Conservation (phyloP, 2,113 vertebrate genomes). For the Labrus mixtus region DNA sequence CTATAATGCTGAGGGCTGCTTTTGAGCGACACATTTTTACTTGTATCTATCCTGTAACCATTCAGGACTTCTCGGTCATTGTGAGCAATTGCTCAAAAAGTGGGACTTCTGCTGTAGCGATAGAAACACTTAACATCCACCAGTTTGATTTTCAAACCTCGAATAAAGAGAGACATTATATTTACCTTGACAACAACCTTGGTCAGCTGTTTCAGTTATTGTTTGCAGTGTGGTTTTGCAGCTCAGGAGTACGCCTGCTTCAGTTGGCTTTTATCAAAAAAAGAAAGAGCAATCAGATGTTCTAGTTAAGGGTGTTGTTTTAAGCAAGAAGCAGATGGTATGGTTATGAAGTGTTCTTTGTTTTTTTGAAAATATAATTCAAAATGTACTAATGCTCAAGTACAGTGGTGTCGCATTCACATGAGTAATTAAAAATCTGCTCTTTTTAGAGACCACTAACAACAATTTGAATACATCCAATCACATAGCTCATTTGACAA, state of each 20-base stretch:
- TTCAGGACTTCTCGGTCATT: not conserved
- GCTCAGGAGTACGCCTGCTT: not conserved
- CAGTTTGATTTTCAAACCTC: not conserved
- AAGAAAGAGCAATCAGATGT: slow-evolving; percentile 8
- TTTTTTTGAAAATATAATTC: too few relatives aligned
- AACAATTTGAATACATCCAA: too few relatives aligned
- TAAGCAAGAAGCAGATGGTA: too few relatives aligned
- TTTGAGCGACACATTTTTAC: not conserved
- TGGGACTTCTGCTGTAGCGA: not conserved
- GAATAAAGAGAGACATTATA: not conserved
- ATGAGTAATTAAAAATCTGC: too few relatives aligned
- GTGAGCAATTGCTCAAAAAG: not conserved
- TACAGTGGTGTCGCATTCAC: too few relatives aligned
- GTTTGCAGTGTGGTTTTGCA: slow-evolving; percentile 5
- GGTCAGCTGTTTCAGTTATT: not conserved
- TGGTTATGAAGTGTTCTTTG: too few relatives aligned
- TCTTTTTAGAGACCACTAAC: too few relatives aligned
- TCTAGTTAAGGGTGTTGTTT: too few relatives aligned
- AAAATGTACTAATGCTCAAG: too few relatives aligned
- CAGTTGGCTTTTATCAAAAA: not conserved
- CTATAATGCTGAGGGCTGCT: not conserved
- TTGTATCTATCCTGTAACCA: not conserved
- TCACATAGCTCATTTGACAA: too few relatives aligned
- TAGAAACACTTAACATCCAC: not conserved
- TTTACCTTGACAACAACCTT: not conserved